Evolutionary conservation across 2,888 invertebrate genomes (phyloP).

Genomic region (Microchrysa polita): DNA sequence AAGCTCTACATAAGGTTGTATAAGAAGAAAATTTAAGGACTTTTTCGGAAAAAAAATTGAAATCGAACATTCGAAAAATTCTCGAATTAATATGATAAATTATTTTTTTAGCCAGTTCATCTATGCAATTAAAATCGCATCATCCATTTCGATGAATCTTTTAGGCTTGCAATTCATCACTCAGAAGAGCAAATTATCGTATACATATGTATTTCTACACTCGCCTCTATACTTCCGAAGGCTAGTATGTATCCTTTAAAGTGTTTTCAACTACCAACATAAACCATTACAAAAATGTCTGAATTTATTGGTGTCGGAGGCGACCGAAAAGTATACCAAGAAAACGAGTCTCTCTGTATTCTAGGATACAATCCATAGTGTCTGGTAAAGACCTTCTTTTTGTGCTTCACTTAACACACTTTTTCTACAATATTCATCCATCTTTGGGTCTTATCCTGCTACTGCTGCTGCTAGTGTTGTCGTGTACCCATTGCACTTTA

Average conservation of each 20-base stretch:
- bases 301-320: not conserved
- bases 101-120: too few relatives aligned
- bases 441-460: constrained; percentile 33
- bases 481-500: constrained; percentile 47
- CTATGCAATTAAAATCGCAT: constrained; percentile 43
- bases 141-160: constrained; percentile 16
- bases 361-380: not conserved
- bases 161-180: constrained; percentile 34
- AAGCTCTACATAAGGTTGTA: too few relatives aligned
- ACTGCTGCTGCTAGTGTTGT: too few relatives aligned
- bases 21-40: too few relatives aligned
- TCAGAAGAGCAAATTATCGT: not conserved
- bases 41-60: too few relatives aligned
- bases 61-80: too few relatives aligned
- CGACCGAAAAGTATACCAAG: not conserved
- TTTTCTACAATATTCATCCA: constrained; percentile 37
- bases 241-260: not conserved
- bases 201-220: too few relatives aligned
- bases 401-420: not conserved
- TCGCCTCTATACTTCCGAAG: too few relatives aligned
- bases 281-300: not conserved
- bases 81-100: too few relatives aligned
- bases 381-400: not conserved
- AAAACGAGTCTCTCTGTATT: not conserved
- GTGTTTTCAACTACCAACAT: not conserved